Evolutionary conservation across 1,140 invertebrate species (phyloP), one percentile per base, ranked within the genome.

Genomic region (Diabrotica undecimpunctata): DNA sequence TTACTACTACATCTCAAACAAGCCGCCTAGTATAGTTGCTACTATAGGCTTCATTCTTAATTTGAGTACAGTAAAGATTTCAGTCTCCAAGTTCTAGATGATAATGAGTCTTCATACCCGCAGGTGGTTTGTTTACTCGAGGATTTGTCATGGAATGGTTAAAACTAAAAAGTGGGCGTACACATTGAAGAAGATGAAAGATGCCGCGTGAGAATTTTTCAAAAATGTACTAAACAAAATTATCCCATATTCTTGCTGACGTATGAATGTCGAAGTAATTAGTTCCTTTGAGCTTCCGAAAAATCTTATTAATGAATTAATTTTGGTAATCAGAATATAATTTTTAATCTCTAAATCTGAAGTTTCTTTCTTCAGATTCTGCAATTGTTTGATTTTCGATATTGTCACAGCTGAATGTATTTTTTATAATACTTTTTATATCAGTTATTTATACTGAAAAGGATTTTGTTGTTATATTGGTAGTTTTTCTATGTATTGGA

Each of bases 121-220:
- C 41, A 46, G 41, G 41, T 46, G 41, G 41, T 46, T 46, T 46
- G n/a, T 46, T 46, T 46, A 46, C 41, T n/a, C 2, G 3, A 10
- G 41, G n/a, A 46, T 46, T 46, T 46, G 41, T 46, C 41, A 46
- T 46, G 41, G 41, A 46, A 46, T n/a, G 41, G 41, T 46, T 46
- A 46, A 46, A 46, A 46, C 41, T n/a, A 46, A 10, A 46, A 46
- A 10, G 41, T 46, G 41, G 41, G 41, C 41, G 41, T 46, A 6
- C 41, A 10, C 41, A 46, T 46, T 46, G 8, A 46, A 46, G 41
- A 46, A 46, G 8, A 46, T 46, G 8, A 46, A 46, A 46, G 41
- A 46, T 46, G 6, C 41, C 41, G 41, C n/a, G 41, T 46, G 41
- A 46, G 41, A 46, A 46, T 46, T 5, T 46, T 46, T 46, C 41